Evolutionary conservation across 1,140 invertebrate species (phyloP), one percentile per base, ranked within the genome.

Genomic region (Zeugodacus cucurbitae): DNA sequence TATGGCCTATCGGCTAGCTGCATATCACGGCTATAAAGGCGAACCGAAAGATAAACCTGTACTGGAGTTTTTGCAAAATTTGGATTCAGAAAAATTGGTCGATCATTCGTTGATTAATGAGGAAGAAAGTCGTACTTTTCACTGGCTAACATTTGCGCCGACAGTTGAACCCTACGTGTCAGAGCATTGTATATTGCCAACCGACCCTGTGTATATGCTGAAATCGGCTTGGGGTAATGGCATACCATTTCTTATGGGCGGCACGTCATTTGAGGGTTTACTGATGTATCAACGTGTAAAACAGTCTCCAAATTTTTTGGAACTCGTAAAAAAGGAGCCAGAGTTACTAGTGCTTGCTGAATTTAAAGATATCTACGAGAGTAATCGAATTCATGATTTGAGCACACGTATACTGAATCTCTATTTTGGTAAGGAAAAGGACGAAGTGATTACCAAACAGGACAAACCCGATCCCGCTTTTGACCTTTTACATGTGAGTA

Each of bases 221-320:
- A 88, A 88, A 11, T 90, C 90, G 14, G 91, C 93, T 3, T 93
- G 93, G 91, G 89, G 89, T 41, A 92, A 93, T 89, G 86, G 92
- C 32, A 87, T 94, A 48, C 94, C 94, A 10, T 74, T 89, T 2
- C 91, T 94, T 78, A 87, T 94, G 22, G 94, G 94, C 1, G 93
- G 91, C 17, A 91, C 90, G 6, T 92, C 93, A 11, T 90, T 91
- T 74, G 94, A 94, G 89, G 92, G 92, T 0, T 90, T 92, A 0
- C 90, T 93, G 8, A 93, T 92, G 90, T 93, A 93, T 89, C 90
- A 90, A 0, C 88, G 59, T 7, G 29, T 91, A 5, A 89, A 91
- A 44, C 89, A 89, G 34, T 90, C 90, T 88, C 70, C 87, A 0
- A 89, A 89, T 59, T 37, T 57, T 5, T 41, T 92, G 88, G 90